Evolutionary conservation across 2,113 vertebrate species (phyloP), one percentile per base, ranked within the genome.

Genomic region (Pagrus major): DNA sequence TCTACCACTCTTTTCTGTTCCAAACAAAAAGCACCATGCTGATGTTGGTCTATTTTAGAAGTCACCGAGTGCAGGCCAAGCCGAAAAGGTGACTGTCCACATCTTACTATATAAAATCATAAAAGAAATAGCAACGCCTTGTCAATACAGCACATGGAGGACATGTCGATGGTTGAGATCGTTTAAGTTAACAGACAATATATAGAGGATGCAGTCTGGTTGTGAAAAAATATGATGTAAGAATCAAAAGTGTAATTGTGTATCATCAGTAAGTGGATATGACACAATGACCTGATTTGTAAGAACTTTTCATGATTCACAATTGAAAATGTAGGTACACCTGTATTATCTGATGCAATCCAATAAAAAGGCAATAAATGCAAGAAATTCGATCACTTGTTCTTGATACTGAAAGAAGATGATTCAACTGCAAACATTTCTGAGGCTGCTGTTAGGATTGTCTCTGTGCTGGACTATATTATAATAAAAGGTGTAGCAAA

Each of bases 31-130:
- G 56, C 58, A 60, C 47, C 14, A 33, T 72, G 64, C 66, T 67
- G 68, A 81, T 78, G 72, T 14, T 42, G 25, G 44, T 81, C 64
- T 81, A 41, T 81, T 89, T 89, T 80, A 47, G 46, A 86, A 73
- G 80, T 83, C 83, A 76, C 75, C 4, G 61, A 67, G 59, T 64
- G 58, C 77, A 78, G 35, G 41, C 42, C 18, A 11, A 18, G 61
- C 58, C 70, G 49, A 77, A n/a, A 78, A 71, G 71, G 61, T 44
- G 61, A 37, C 64, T 46, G 46, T 71, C 85, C 23, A 79, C 76
- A 69, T 56, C 63, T 74, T 84, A 85, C 66, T 70, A 25, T 6
- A 63, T 61, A 46, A 56, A 89, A 89, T 75, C 71, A 68, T 33
- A 67, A 63, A 68, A 25, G 47, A 70, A 35, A 63, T 4, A 80